Conservation (phyloP, 2,113 vertebrate genomes). For the Psittacula cyanocephala region DNA sequence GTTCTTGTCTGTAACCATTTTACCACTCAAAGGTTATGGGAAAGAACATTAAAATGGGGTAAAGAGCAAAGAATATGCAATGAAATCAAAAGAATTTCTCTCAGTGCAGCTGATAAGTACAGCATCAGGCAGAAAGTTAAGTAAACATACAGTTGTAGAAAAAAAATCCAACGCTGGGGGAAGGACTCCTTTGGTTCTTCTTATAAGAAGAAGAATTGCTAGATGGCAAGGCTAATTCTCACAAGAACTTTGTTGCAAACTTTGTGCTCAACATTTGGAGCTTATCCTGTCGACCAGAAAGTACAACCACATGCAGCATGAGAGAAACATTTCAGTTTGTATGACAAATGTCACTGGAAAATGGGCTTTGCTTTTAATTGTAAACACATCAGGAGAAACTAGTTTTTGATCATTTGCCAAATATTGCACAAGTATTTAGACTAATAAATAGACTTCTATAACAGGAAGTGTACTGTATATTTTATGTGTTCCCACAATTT, state of each 20-base stretch:
- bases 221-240: neutral
- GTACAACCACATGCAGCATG: neutral
- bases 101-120: constrained; percentile 60
- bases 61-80: constrained; percentile 58
- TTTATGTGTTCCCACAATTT: constrained; percentile 66
- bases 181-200: neutral
- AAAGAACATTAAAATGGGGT: constrained; percentile 56
- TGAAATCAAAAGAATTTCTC: constrained; percentile 65
- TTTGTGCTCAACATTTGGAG: constrained; percentile 12
- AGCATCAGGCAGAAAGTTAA: constrained; percentile 63
- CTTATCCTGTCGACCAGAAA: constrained; percentile 34
- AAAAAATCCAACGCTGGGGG: constrained; percentile 15
- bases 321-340: constrained; percentile 29
- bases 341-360: constrained; percentile 49
- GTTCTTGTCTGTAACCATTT: constrained; percentile 49
- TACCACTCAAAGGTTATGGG: constrained; percentile 69
- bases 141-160: constrained; percentile 57
- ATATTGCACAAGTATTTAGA: constrained; percentile 64
- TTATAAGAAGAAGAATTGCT: neutral
- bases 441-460: constrained; percentile 55
- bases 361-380: constrained; percentile 46
- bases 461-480: constrained; percentile 64
- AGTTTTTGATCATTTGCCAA: constrained; percentile 66
- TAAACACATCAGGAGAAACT: constrained; percentile 48
- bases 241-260: constrained; percentile 11